These are phyloP conservation scores for Rhipidura dahli DNA, from an alignment of 2,113 vertebrate genomes.

Conservation along the genomic window DNA sequence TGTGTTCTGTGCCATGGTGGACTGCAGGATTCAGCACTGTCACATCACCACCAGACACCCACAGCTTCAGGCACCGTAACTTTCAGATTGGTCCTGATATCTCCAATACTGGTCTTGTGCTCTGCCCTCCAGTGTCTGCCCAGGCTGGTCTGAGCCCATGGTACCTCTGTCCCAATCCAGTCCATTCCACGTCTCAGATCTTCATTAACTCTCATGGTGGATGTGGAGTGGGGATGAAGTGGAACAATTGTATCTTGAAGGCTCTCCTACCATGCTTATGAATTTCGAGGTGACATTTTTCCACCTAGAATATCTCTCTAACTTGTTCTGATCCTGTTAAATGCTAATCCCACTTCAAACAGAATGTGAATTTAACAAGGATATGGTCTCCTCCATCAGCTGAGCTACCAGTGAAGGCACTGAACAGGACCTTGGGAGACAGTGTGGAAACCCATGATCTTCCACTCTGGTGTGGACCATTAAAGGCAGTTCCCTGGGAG, in stretches of 20 bases:
- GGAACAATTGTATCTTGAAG: not conserved
- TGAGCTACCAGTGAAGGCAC: not conserved
- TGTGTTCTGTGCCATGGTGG: fast-evolving
- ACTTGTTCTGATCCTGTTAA: not conserved
- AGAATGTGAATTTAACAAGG: not conserved
- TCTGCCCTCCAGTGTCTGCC: not conserved
- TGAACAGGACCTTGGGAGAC: not conserved
- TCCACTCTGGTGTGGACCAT: not conserved
- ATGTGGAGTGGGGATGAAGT: not conserved
- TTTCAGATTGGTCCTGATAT: not conserved
- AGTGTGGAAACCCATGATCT: not conserved
- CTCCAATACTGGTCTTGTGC: not conserved
- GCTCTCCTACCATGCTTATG: not conserved
- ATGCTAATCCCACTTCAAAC: not conserved
- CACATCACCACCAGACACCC: not conserved
- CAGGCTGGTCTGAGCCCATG: not conserved
- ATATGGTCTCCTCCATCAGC: not conserved
- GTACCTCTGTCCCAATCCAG: not conserved
- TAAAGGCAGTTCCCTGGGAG: not conserved
- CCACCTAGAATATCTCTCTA: not conserved
- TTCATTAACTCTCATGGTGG: not conserved
- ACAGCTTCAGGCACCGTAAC: not conserved
- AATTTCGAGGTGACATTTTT: not conserved
- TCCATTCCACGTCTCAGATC: not conserved
- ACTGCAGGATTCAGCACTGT: not conserved